Conservation (phyloP, 1,140 invertebrate species). For the Ips nitidus region DNA sequence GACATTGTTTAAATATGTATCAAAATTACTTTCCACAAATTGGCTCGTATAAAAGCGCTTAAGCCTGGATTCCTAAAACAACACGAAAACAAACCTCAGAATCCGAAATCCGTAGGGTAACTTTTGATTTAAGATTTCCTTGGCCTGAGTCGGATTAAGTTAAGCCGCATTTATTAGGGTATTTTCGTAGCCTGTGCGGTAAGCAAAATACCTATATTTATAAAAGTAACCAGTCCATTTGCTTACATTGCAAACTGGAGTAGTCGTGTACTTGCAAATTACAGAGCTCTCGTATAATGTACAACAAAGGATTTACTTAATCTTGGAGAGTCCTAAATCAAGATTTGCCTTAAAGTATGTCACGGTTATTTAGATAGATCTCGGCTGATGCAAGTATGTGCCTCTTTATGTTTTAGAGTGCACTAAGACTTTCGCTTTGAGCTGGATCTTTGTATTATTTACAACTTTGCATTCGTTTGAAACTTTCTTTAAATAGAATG, state of each 20-base stretch:
- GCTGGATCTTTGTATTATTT: too few relatives aligned
- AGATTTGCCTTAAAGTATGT: neutral
- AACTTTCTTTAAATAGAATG: too few relatives aligned
- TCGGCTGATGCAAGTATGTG: neutral
- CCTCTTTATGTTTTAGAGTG: neutral
- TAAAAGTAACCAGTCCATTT: neutral
- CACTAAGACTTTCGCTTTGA: neutral
- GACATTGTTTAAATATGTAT: too few relatives aligned
- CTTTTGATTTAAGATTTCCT: slow-evolving; percentile 39
- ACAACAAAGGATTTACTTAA: slow-evolving; percentile 8
- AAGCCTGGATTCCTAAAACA: too few relatives aligned
- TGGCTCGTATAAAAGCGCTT: too few relatives aligned
- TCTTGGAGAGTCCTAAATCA: slow-evolving; percentile 10
- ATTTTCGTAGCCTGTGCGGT: slow-evolving; percentile 11
- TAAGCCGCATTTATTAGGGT: slow-evolving; percentile 26
- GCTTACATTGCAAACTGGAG: neutral
- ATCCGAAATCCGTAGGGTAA: slow-evolving; percentile 32
- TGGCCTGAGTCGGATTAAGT: slow-evolving; percentile 28
- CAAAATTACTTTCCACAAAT: too few relatives aligned
- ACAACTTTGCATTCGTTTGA: too few relatives aligned
- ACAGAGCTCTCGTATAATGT: neutral
- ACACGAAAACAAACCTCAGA: too few relatives aligned
- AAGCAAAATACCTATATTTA: neutral
- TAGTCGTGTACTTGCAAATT: neutral
- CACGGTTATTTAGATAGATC: neutral